Evolutionary conservation across 2,888 invertebrate genomes (phyloP), one percentile per base, ranked within the genome.

Genomic region (Polydrusus pterygomalis): DNA sequence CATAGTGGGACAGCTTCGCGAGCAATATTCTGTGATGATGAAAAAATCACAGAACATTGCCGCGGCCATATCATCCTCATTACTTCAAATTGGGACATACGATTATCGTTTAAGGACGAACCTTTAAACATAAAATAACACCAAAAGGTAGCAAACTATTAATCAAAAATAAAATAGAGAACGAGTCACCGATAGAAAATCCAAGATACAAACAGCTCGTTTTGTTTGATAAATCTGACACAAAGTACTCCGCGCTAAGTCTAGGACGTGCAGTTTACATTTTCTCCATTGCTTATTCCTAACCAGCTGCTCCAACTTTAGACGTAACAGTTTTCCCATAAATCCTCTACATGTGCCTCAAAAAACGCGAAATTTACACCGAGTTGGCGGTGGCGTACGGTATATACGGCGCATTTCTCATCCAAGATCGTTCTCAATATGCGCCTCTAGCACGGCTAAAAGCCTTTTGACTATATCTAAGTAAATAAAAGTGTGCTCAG

Each of bases 381-480:
- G 47, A 64, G 70, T 74, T 74, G 51, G 40, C 63, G 54, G 49
- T 58, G 65, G 70, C 70, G 69, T 56, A 47, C 65, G 70, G n/a
- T n/a, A 69, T 51, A 69, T 74, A 74, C 45, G 58, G 74, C 69
- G 63, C 63, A 70, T 74, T 69, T 74, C 68, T 74, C 68, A 70
- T 74, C 70, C 64, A 69, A 70, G 69, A 74, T 70, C 70, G 70
- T 62, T 67, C 71, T 68, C 75, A 71, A 75, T 75, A 75, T 75
- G 75, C 71, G 75, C 71, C 71, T 63, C 71, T 62, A 30, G 75
- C 71, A 68, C 34, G 67, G 63, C 67, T 75, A 77, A 77, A 77
- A 77, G 74, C 74, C 74, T 74, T 77, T 77, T 74, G 77, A 76
- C 77, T 77, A 74, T 77, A 77, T 74, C 68, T 77, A 77, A 77